Evolutionary conservation across 2,888 invertebrate genomes (phyloP).

Genomic region (Drosophila melanocephala): DNA sequence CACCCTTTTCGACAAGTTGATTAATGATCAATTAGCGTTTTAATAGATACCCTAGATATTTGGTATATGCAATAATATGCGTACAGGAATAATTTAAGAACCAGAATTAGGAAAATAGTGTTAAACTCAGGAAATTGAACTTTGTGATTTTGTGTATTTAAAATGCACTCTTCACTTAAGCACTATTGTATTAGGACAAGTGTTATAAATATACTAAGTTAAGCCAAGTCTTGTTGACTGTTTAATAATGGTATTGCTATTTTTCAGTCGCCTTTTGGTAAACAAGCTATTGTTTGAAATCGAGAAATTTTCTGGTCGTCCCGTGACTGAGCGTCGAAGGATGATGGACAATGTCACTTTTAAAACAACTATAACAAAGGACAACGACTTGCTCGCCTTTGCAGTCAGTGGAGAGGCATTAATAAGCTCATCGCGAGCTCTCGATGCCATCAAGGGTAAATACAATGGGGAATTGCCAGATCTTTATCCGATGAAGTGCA

Average conservation of each 20-base stretch:
- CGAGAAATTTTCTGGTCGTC: constrained; percentile 88
- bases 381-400: constrained; percentile 88
- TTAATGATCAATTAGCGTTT: not conserved
- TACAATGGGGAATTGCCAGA: constrained; percentile 88
- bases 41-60: not conserved
- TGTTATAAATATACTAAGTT: not conserved
- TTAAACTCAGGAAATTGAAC: not conserved
- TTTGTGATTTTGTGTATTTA: not conserved
- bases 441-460: constrained; percentile 87
- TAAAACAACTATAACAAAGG: constrained; percentile 87
- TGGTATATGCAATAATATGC: not conserved
- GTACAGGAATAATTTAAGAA: not conserved
- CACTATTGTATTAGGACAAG: not conserved
- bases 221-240: not conserved
- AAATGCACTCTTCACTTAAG: not conserved
- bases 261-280: constrained; percentile 88
- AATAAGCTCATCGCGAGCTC: constrained; percentile 88
- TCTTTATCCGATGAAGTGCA: constrained; percentile 91
- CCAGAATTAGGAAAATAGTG: not conserved
- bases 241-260: constrained; percentile 24
- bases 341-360: constrained; percentile 88
- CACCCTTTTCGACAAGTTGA: not conserved
- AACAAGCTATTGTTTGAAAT: constrained; percentile 89
- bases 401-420: constrained; percentile 89
- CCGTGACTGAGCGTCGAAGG: constrained; percentile 87